Conservation (phyloP, 2,113 vertebrate species). For the Gadus chalcogrammus region DNA sequence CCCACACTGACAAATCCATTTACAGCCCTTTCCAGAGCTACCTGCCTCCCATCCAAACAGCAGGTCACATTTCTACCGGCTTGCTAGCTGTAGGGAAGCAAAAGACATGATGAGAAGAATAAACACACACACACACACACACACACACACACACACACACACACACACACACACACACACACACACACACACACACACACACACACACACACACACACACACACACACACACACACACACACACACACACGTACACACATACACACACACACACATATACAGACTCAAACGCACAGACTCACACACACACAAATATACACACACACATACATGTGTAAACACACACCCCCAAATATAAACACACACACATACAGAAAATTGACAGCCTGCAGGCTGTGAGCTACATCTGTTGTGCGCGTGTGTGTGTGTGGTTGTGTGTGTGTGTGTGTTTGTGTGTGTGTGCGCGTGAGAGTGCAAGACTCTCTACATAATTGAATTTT, state of each 20-base stretch:
- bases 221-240: too few species aligned
- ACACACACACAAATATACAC: too few species aligned
- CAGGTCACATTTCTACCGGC: slow-evolving; percentile 50
- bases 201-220: too few species aligned
- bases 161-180: slow-evolving; percentile 29
- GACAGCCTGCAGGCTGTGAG: slow-evolving; percentile 21
- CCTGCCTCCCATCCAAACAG: slow-evolving; percentile 46
- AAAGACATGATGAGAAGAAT: slow-evolving; percentile 2
- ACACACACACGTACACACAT: too few species aligned
- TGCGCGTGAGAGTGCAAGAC: slow-evolving; percentile 30
- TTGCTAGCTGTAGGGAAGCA: slow-evolving; percentile 43
- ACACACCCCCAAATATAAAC: too few species aligned
- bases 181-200: too few species aligned
- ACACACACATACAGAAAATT: background rate
- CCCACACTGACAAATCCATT: background rate
- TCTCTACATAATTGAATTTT: slow-evolving; percentile 39
- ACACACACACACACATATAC: slow-evolving; percentile 17
- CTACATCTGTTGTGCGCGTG: slow-evolving; percentile 35
- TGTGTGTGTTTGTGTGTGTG: slow-evolving; percentile 32
- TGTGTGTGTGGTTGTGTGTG: slow-evolving; percentile 28
- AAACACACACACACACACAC: slow-evolving; percentile 18
- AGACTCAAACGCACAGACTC: background rate
- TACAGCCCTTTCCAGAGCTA: slow-evolving; percentile 34
- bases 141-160: slow-evolving; percentile 17
- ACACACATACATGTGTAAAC: background rate